These are phyloP conservation scores for Acrobasis consociella DNA, from an alignment of 2,888 invertebrate genomes.

Conservation along the genomic window DNA sequence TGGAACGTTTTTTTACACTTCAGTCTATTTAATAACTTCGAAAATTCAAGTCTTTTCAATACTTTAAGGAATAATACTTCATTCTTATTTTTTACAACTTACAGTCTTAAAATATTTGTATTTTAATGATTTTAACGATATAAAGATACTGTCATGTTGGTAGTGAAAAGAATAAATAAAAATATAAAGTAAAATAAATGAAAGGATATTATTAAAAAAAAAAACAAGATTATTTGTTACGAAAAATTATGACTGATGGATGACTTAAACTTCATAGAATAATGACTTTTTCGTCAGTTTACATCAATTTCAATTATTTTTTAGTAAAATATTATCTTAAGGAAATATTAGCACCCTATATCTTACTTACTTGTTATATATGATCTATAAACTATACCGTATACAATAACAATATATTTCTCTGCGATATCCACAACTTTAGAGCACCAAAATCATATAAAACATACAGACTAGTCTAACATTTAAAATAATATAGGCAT, in stretches of 20 bases:
- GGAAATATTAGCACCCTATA: slow-evolving; percentile 28
- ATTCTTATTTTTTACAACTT: slow-evolving; percentile 8
- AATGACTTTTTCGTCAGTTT: too few species aligned
- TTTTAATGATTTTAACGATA: slow-evolving; percentile 1
- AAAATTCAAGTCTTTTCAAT: slow-evolving; percentile 4
- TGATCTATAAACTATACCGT: neutral
- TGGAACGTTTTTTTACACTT: slow-evolving; percentile 22
- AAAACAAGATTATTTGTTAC: neutral
- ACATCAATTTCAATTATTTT: too few species aligned
- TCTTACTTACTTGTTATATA: slow-evolving; percentile 21
- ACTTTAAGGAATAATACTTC: slow-evolving; percentile 5
- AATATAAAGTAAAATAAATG: neutral
- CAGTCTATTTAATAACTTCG: slow-evolving; percentile 27
- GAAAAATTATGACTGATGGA: too few species aligned
- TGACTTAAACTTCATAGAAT: too few species aligned
- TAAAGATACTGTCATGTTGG: slow-evolving; percentile 34
- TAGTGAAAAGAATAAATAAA: slow-evolving; percentile 17
- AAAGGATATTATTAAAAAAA: slow-evolving; percentile 9
- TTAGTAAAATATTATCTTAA: neutral
- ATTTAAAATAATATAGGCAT: slow-evolving; percentile 16
- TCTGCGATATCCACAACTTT: slow-evolving; percentile 24
- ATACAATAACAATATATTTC: slow-evolving; percentile 15
- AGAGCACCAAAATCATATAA: slow-evolving; percentile 42
- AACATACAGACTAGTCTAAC: slow-evolving; percentile 44
- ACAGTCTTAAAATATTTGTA: slow-evolving; percentile 10